Evolutionary conservation across 2,888 invertebrate species (phyloP).

Genomic region (Ferdinandea cuprea): DNA sequence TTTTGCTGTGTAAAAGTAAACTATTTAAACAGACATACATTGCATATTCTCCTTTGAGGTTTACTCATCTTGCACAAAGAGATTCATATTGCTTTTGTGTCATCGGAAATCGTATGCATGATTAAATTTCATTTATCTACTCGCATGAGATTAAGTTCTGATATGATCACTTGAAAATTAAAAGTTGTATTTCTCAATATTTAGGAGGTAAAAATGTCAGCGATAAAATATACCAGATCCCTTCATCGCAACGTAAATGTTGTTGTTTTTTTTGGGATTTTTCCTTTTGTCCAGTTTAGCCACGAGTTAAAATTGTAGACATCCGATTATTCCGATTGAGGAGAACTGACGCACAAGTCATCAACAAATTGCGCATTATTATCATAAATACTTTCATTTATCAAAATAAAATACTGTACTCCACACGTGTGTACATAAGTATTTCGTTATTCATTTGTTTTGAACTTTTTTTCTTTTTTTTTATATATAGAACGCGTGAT

Average conservation of each 20-base stretch:
- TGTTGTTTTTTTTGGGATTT: neutral
- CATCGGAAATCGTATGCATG: no score
- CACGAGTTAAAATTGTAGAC: constrained; percentile 2
- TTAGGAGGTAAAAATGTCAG: no score
- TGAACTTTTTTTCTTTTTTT: constrained; percentile 9
- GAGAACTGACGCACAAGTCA: neutral
- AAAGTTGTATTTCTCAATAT: no score
- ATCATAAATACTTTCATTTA: constrained; percentile 25
- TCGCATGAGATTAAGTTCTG: no score
- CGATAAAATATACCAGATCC: no score
- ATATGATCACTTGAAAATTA: no score
- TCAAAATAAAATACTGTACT: neutral
- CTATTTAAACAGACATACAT: no score
- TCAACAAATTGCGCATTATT: constrained; percentile 5
- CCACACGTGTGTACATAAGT: neutral
- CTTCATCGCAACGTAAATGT: neutral
- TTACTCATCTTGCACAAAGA: no score
- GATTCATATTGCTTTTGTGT: no score
- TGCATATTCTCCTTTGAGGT: no score
- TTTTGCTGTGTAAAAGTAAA: no score
- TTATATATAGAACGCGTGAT: constrained; percentile 30
- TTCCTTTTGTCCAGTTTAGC: neutral
- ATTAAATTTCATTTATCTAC: no score
- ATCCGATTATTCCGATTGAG: constrained; percentile 19
- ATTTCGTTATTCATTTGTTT: constrained; percentile 20